Conservation (phyloP, 1,140 invertebrate genomes). For the Cheumatopsyche charites region DNA sequence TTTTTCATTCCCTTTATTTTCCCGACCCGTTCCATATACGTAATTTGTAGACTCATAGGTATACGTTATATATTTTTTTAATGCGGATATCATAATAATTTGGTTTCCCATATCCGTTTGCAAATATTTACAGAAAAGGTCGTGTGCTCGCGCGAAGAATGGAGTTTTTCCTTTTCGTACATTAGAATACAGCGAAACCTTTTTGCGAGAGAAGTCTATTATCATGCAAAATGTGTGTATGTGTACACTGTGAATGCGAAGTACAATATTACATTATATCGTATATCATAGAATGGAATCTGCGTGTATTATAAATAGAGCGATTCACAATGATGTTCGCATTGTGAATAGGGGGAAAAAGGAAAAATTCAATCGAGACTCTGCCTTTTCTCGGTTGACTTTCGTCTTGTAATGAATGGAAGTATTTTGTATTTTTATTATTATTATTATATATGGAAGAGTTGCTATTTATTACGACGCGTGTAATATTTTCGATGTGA, state of each 20-base stretch:
- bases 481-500: no score
- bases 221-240: conserved; percentile 17
- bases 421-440: no score
- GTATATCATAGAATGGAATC: not conserved
- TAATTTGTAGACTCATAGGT: no score
- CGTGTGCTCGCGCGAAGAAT: conserved; percentile 1
- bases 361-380: not conserved
- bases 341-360: not conserved
- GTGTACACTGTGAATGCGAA: not conserved
- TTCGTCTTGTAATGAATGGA: not conserved
- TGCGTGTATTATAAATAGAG: not conserved
- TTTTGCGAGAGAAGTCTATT: not conserved
- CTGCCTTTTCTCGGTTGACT: not conserved
- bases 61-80: not conserved
- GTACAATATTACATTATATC: conserved; percentile 1
- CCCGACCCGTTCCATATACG: no score
- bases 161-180: not conserved
- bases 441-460: no score
- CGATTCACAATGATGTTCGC: not conserved
- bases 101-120: conserved; percentile 23
- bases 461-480: no score
- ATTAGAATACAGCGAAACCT: conserved; percentile 8
- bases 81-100: conserved; percentile 25
- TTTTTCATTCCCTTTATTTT: not conserved
- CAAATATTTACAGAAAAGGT: conserved; percentile 36